Evolutionary conservation across 2,113 vertebrate genomes (phyloP).

Genomic region (Caloenas nicobarica): DNA sequence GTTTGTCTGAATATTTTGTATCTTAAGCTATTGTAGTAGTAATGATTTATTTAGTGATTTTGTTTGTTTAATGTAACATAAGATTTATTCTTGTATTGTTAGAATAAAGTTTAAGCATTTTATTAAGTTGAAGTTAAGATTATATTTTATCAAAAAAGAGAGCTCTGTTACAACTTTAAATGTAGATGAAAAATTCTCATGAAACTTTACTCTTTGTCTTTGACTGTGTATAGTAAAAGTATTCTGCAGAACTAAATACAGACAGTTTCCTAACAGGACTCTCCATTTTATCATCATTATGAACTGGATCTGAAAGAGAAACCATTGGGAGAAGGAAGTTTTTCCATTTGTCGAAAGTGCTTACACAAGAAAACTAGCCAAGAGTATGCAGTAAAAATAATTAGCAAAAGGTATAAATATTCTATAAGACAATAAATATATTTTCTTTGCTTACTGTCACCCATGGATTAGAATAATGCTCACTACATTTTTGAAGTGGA

Average conservation of each 20-base stretch:
- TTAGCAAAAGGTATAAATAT: slow-evolving; percentile 91
- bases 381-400: slow-evolving; percentile 95
- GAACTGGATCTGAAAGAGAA: slow-evolving; percentile 94
- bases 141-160: background rate
- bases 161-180: slow-evolving; percentile 20
- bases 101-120: slow-evolving; percentile 15
- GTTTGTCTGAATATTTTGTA: slow-evolving; percentile 47
- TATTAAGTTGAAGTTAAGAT: slow-evolving; percentile 9
- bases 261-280: slow-evolving; percentile 84
- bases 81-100: slow-evolving; percentile 4
- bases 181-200: slow-evolving; percentile 27
- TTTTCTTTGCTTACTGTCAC: slow-evolving; percentile 49
- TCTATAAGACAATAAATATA: slow-evolving; percentile 46
- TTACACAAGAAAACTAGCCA: slow-evolving; percentile 93
- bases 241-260: slow-evolving; percentile 63
- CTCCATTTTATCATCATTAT: slow-evolving; percentile 94
- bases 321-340: slow-evolving; percentile 94
- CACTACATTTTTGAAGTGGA: slow-evolving; percentile 2
- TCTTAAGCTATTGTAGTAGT: background rate
- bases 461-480: slow-evolving; percentile 24
- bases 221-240: slow-evolving; percentile 39
- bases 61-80: slow-evolving; percentile 16
- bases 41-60: slow-evolving; percentile 23
- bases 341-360: slow-evolving; percentile 97
- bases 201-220: slow-evolving; percentile 40